Base-by-base conservation (phyloP, 2,888 invertebrate species). In the Phanerotoma sp. region DNA sequence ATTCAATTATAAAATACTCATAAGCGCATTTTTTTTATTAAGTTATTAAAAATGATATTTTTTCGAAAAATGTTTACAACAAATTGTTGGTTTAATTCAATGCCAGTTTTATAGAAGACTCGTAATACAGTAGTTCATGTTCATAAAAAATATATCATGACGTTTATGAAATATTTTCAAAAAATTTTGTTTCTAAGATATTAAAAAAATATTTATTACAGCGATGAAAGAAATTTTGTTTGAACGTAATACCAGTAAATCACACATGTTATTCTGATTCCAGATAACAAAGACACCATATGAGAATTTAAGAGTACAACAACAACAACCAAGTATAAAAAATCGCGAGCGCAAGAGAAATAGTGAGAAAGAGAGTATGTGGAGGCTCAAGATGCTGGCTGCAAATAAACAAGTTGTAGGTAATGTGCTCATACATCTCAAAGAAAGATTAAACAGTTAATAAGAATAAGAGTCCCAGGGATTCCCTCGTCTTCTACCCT, bases 371-470 rank as follows among this genome's bases (percentile, higher is more conserved):
- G 55, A 33, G 48, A 38, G 50, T 32, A 41, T 47, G 16, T 35
- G 42, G 41, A 33, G 37, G 41, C 33, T 28, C 44, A 47, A 50
- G 22, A 47, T n/a, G 58, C 54, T 51, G 53, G 60, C 58, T 54
- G 63, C 66, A 68, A 73, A 75, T 76, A 75, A 75, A 75, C 71
- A 75, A 75, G 74, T 69, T 65, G 62, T 66, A n/a, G 66, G 70
- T 74, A 76, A 76, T 75, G 75, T 66, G 66, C 63, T 69, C 75
- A 73, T 77, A 75, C 70, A 69, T 76, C 76, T 73, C 72, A 70
- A 60, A 71, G 72, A 77, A 76, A 77, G 77, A 77, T 77, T 77
- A 77, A 77, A 77, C 77, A 76, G 77, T 76, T 76, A 77, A 77
- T 77, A 77, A 77, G 77, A 77, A 77, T 77, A 77, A 77, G 76